Conservation (phyloP, 2,888 invertebrate genomes). For the Xestoiulus laeticollis region DNA sequence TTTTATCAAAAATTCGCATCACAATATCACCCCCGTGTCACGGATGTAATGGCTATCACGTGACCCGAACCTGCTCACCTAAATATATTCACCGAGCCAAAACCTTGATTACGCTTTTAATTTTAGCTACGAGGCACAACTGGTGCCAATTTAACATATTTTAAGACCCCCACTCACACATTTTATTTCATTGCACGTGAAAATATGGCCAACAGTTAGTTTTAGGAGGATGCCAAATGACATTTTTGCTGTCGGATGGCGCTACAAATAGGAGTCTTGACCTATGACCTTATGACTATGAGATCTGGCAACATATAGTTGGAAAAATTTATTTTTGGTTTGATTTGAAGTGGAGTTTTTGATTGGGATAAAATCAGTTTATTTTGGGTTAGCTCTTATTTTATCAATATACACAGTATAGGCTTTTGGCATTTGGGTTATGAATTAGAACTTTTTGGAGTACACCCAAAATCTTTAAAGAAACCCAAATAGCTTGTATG, state of each 20-base stretch:
- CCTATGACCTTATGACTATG: too few relatives aligned
- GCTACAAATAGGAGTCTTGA: background rate
- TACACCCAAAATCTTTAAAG: too few relatives aligned
- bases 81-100: constrained; percentile 20
- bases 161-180: background rate
- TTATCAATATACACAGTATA: too few relatives aligned
- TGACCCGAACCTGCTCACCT: constrained; percentile 1
- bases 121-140: constrained; percentile 11
- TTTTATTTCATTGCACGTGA: constrained; percentile 1
- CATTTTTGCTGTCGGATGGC: background rate
- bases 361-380: too few relatives aligned
- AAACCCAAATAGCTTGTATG: too few relatives aligned
- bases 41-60: background rate
- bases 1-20: constrained; percentile 22
- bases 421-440: too few relatives aligned
- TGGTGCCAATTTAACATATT: constrained; percentile 21
- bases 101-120: constrained; percentile 21
- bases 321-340: too few relatives aligned
- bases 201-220: constrained; percentile 1
- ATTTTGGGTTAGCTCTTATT: too few relatives aligned
- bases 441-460: too few relatives aligned
- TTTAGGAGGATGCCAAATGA: background rate
- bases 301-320: too few relatives aligned
- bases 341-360: too few relatives aligned
- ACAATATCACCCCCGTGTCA: constrained; percentile 2